Conservation (phyloP, 2,113 vertebrate genomes). For the Scomber scombrus region DNA sequence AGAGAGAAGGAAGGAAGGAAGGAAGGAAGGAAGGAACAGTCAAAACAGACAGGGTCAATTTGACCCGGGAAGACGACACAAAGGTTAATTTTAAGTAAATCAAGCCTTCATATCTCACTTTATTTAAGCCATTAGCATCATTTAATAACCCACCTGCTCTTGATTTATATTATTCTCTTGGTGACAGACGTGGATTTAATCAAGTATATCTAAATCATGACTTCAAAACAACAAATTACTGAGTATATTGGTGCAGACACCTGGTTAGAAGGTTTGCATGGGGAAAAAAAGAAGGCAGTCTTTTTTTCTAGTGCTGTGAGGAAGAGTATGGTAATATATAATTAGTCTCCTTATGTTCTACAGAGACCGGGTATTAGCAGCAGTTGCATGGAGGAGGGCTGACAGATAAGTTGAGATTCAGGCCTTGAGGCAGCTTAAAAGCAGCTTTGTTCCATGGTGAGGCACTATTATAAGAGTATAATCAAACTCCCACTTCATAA, state of each 20-base stretch:
- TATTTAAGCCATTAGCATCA: neutral
- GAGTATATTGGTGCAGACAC: neutral
- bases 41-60: no score
- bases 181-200: neutral
- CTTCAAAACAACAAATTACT: constrained; percentile 10
- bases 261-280: neutral
- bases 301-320: neutral
- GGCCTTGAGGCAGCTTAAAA: constrained; percentile 49
- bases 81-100: neutral
- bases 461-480: constrained; percentile 38
- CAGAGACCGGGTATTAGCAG: constrained; percentile 12
- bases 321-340: neutral
- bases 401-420: constrained; percentile 36
- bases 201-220: neutral
- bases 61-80: no score
- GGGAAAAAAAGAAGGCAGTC: neutral
- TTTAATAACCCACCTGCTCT: constrained; percentile 8
- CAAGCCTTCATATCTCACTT: neutral
- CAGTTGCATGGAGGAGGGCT: constrained; percentile 28
- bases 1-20: no score
- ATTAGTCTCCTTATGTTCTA: constrained; percentile 12
- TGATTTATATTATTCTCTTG: neutral
- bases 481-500: constrained; percentile 58
- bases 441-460: constrained; percentile 32
- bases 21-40: no score